Evolutionary conservation across 2,888 invertebrate species (phyloP).

Genomic region (Pterostichus madidus): DNA sequence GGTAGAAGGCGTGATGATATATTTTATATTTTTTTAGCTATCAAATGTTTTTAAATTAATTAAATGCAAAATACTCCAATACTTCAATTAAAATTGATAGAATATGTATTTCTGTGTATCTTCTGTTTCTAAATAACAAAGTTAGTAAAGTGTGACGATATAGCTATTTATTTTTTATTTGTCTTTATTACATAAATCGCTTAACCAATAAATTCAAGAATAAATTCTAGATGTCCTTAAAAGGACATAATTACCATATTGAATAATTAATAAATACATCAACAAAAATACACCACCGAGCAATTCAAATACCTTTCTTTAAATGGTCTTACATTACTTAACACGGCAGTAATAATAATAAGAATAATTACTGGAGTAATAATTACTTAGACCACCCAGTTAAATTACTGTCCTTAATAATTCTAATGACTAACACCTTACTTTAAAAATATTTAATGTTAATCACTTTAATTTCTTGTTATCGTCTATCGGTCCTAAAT

Average conservation of each 20-base stretch:
- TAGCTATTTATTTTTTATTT: no score
- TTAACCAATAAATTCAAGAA: no score
- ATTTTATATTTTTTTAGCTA: no score
- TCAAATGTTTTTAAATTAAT: no score
- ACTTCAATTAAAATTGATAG: no score
- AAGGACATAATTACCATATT: background rate
- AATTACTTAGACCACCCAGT: constrained; percentile 19
- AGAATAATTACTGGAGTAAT: constrained; percentile 3
- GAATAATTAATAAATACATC: background rate
- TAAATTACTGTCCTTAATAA: constrained; percentile 29
- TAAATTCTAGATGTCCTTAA: background rate
- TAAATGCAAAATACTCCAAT: no score
- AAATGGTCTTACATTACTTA: constrained; percentile 21
- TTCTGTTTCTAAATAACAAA: no score
- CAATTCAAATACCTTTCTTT: background rate
- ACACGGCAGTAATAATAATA: constrained; percentile 8
- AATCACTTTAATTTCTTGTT: constrained; percentile 23
- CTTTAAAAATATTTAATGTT: constrained; percentile 25
- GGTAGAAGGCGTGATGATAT: no score
- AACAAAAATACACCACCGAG: no score
- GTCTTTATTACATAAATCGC: no score
- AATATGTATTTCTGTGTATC: no score
- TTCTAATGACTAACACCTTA: constrained; percentile 12
- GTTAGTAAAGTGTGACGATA: no score
- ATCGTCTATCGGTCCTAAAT: constrained; percentile 3